Percentiles rank a stretch among this genome's conserved stretches.
Evolutionary conservation across 2,113 vertebrate species (phyloP).

Genomic region (Passer montanus): DNA sequence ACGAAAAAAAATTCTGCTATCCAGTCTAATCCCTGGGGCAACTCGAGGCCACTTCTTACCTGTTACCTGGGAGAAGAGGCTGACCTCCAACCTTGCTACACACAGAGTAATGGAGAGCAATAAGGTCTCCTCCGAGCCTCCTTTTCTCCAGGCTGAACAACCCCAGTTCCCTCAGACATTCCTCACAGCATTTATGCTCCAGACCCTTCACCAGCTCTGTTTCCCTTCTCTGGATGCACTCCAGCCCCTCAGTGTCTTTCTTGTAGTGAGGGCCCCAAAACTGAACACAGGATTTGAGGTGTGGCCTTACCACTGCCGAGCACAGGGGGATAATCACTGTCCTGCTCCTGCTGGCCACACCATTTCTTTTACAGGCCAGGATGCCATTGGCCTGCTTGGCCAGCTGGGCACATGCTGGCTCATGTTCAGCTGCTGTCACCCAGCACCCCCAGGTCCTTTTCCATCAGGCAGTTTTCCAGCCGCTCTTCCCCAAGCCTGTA

Average conservation of each 20-base stretch:
- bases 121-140: background rate
- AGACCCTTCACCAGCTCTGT: background rate
- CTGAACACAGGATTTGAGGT: too few species aligned
- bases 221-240: rapidly evolving
- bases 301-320: rapidly evolving
- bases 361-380: rapidly evolving
- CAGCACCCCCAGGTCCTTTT: background rate
- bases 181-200: background rate
- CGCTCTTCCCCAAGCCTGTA: background rate
- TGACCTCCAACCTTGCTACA: background rate
- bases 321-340: rapidly evolving
- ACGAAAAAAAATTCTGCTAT: background rate
- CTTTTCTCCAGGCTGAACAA: background rate
- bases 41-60: background rate
- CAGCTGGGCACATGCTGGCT: rapidly evolving
- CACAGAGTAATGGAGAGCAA: rapidly evolving
- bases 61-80: background rate
- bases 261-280: rapidly evolving
- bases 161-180: background rate
- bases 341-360: background rate
- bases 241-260: background rate
- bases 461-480: background rate
- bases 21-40: background rate
- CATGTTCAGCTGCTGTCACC: rapidly evolving
- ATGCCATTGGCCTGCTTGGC: background rate